Evolutionary conservation across 2,888 invertebrate genomes (phyloP).

Genomic region (Chymomyza fuscimana): DNA sequence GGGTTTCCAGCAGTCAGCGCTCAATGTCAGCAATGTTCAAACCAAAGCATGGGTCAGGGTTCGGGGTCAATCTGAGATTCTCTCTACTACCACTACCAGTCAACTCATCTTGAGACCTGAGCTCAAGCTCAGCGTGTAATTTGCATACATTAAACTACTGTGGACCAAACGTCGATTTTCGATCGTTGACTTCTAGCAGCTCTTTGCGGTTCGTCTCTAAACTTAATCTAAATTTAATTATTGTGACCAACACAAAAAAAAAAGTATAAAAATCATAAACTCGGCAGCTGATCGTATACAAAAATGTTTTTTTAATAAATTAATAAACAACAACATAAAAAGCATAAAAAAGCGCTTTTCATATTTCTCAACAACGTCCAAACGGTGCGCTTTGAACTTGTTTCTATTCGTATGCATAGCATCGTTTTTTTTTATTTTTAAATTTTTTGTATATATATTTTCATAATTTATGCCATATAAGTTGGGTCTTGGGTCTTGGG

Average conservation of each 20-base stretch:
- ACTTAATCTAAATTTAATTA: slow-evolving; percentile 75
- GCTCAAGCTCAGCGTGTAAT: slow-evolving; percentile 55
- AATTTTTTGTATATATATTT: slow-evolving; percentile 67
- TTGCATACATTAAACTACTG: slow-evolving; percentile 73
- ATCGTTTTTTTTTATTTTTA: slow-evolving; percentile 53
- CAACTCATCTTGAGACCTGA: too few relatives aligned
- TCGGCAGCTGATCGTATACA: slow-evolving; percentile 1
- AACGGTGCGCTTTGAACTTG: slow-evolving; percentile 68
- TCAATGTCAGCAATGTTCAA: slow-evolving; percentile 60
- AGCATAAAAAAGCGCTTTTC: slow-evolving; percentile 55
- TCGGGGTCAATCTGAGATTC: slow-evolving; percentile 16
- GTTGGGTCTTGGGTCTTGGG: slow-evolving; percentile 2
- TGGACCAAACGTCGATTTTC: slow-evolving; percentile 33
- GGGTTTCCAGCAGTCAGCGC: slow-evolving; percentile 25
- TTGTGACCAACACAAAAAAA: slow-evolving; percentile 65
- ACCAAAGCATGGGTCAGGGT: slow-evolving; percentile 19
- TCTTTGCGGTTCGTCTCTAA: slow-evolving; percentile 47
- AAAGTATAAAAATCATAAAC: slow-evolving; percentile 29
- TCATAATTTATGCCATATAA: slow-evolving; percentile 59
- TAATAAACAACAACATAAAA: slow-evolving; percentile 69
- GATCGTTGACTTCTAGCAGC: not conserved
- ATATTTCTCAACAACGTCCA: slow-evolving; percentile 49
- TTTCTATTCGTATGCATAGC: slow-evolving; percentile 28
- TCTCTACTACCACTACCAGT: not conserved
- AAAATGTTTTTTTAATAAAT: slow-evolving; percentile 54